Percentiles rank a stretch among this genome's conserved stretches.
These are phyloP conservation scores for Sebastes iracundus DNA, from an alignment of 2,797 vertebrate genomes.

Conservation along the genomic window DNA sequence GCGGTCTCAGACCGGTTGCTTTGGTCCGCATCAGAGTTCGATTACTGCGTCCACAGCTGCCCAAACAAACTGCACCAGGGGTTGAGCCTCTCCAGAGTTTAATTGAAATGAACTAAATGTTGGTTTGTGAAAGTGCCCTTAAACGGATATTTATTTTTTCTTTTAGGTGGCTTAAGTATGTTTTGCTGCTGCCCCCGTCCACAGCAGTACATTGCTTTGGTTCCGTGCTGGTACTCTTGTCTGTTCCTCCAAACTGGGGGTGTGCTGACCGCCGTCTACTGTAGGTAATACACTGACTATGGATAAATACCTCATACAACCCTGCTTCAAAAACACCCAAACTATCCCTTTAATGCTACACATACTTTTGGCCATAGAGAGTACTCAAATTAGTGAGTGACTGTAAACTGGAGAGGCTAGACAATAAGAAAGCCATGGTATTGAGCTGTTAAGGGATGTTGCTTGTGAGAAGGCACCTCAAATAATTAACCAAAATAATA, in stretches of 20 bases:
- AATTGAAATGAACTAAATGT: too few relatives aligned
- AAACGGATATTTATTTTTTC: too few relatives aligned
- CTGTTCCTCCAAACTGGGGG: too few relatives aligned
- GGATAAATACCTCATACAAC: neutral
- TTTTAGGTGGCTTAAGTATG: too few relatives aligned
- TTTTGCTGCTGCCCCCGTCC: neutral
- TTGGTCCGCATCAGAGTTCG: too few relatives aligned
- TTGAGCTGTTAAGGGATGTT: neutral
- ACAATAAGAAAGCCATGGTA: neutral
- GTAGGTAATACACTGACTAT: neutral
- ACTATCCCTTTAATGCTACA: neutral
- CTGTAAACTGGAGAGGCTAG: neutral
- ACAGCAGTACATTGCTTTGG: neutral
- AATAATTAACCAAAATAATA: neutral
- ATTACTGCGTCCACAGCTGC: too few relatives aligned
- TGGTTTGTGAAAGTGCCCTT: too few relatives aligned
- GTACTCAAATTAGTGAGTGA: neutral
- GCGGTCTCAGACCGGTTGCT: too few relatives aligned
- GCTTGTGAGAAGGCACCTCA: neutral
- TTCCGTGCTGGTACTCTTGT: neutral
- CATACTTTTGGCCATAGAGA: neutral
- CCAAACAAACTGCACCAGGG: fast-evolving
- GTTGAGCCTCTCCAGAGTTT: too few relatives aligned
- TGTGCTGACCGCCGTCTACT: fast-evolving
- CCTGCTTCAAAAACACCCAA: neutral